phyloP scores from a whole-genome alignment of 2,888 invertebrate species.

The Clunio marinus region DNA sequence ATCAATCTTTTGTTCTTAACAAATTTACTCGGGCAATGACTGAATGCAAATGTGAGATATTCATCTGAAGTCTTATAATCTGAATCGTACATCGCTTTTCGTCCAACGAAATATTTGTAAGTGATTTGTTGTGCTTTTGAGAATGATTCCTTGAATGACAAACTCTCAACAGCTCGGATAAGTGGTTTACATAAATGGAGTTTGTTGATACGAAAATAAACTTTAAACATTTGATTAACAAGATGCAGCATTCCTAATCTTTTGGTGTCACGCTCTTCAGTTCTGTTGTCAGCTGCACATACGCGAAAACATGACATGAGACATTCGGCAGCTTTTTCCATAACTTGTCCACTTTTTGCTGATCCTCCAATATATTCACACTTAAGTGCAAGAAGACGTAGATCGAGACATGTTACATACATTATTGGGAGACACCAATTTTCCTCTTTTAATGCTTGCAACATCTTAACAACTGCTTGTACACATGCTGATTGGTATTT shows the following conservation, averaged over 20 bases:
- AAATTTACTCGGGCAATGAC: slow-evolving; percentile 76
- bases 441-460: slow-evolving; percentile 86
- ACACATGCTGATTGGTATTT: slow-evolving; percentile 72
- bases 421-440: slow-evolving; percentile 96
- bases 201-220: slow-evolving; percentile 87
- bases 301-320: slow-evolving; percentile 90
- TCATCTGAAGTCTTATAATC: slow-evolving; percentile 92
- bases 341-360: slow-evolving; percentile 53
- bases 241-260: slow-evolving; percentile 92
- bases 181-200: slow-evolving; percentile 88
- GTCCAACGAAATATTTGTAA: slow-evolving; percentile 93
- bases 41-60: slow-evolving; percentile 87
- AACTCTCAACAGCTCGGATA: slow-evolving; percentile 93
- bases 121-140: slow-evolving; percentile 91
- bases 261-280: slow-evolving; percentile 78
- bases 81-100: slow-evolving; percentile 98
- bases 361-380: slow-evolving; percentile 59
- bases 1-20: slow-evolving; percentile 86
- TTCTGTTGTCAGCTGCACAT: slow-evolving; percentile 88
- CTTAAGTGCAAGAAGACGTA: slow-evolving; percentile 76
- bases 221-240: slow-evolving; percentile 94
- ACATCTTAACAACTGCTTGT: slow-evolving; percentile 71
- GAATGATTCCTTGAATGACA: slow-evolving; percentile 83
- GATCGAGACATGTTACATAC: slow-evolving; percentile 83
- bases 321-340: slow-evolving; percentile 92